Evolutionary conservation across 2,888 invertebrate species (phyloP).

Genomic region (Lobophora halterata): DNA sequence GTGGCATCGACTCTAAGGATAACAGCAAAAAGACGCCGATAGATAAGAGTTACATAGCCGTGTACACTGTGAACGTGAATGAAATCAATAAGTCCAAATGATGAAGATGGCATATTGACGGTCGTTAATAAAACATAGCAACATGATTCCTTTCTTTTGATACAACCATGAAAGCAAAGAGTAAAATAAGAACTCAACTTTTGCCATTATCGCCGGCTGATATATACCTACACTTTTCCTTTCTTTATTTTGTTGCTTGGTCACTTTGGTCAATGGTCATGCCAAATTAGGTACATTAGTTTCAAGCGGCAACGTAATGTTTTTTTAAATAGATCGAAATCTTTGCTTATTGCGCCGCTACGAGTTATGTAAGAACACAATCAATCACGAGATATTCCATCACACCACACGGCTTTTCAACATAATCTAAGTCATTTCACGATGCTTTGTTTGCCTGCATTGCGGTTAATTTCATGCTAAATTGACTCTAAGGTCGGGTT

Average conservation of each 20-base stretch:
- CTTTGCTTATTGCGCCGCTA: too few relatives aligned
- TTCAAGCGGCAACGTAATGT: too few relatives aligned
- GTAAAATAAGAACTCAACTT: too few relatives aligned
- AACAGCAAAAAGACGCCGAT: conserved; percentile 5
- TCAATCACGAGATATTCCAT: conserved; percentile 16
- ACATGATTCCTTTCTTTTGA: too few relatives aligned
- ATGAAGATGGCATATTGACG: conserved; percentile 43
- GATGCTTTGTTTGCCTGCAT: conserved; percentile 32
- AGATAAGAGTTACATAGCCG: conserved; percentile 36
- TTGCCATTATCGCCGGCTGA: too few relatives aligned
- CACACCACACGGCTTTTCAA: conserved; percentile 17
- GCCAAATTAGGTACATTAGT: too few relatives aligned
- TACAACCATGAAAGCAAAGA: too few relatives aligned
- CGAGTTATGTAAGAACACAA: conserved; percentile 6
- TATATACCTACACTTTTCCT: too few relatives aligned
- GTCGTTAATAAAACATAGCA: conserved; percentile 39
- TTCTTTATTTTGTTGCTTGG: too few relatives aligned
- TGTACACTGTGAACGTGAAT: conserved; percentile 46
- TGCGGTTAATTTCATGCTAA: conserved; percentile 47
- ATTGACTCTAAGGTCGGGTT: conserved; percentile 33
- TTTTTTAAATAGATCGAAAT: too few relatives aligned
- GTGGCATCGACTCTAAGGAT: neutral
- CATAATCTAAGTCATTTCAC: conserved; percentile 29
- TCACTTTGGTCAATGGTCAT: too few relatives aligned
- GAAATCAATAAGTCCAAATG: conserved; percentile 19